Evolutionary conservation across 2,797 vertebrate species (phyloP).

Genomic region (Octomys mimax): DNA sequence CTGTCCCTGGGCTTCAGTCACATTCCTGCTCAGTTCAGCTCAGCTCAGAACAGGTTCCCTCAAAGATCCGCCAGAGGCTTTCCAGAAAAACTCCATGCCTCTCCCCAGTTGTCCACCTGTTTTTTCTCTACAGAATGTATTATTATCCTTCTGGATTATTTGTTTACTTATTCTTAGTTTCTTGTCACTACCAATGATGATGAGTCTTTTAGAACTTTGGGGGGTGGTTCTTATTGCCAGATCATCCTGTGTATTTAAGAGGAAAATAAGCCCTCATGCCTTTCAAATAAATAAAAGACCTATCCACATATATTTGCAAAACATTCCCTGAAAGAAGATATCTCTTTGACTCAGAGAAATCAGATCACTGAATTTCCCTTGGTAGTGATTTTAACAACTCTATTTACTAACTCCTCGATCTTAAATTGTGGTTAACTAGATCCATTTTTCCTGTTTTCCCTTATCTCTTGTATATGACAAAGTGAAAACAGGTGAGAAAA

Average conservation of each 20-base stretch:
- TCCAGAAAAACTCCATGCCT: background rate
- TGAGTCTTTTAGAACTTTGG: background rate
- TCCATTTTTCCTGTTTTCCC: background rate
- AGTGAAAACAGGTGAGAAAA: background rate
- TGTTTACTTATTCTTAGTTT: background rate
- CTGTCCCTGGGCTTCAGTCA: background rate
- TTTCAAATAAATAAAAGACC: background rate
- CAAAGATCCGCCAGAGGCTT: background rate
- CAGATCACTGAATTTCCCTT: background rate
- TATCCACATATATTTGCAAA: background rate
- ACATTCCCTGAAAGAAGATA: background rate
- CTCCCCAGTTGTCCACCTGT: background rate
- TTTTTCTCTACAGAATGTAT: background rate
- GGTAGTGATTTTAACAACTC: background rate
- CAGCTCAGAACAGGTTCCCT: background rate
- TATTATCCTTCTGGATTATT: background rate
- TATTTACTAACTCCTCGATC: background rate
- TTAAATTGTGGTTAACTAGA: background rate
- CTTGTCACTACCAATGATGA: background rate
- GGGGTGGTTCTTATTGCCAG: background rate
- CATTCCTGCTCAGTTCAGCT: background rate
- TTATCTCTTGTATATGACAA: background rate
- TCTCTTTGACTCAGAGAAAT: conserved; percentile 45
- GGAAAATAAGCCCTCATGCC: background rate
- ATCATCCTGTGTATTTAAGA: background rate